A percentile compares a stretch with the other conserved stretches of the same genome.
Evolutionary conservation across 2,113 vertebrate genomes (phyloP).

Genomic region (Clarias batrachus): DNA sequence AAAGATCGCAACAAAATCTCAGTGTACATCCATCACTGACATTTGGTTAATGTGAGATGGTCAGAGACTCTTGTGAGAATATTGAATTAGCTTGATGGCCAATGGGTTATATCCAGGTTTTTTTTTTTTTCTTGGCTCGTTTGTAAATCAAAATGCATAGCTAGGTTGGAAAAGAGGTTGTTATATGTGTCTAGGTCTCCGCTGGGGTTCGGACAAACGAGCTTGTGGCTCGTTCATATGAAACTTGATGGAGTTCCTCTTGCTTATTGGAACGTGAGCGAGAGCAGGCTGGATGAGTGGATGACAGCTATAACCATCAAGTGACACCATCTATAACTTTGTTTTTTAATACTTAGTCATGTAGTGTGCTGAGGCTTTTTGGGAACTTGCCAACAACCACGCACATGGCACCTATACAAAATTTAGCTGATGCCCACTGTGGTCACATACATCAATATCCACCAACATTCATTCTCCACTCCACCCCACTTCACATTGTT

Average conservation of each 20-base stretch:
- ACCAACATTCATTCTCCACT: neutral
- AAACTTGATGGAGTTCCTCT: neutral
- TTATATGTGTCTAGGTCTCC: neutral
- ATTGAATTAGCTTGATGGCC: neutral
- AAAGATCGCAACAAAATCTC: conserved; percentile 16
- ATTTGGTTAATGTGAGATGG: conserved; percentile 21
- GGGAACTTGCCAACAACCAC: neutral
- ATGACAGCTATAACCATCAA: neutral
- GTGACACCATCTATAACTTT: neutral
- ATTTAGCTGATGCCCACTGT: neutral
- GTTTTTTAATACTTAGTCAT: neutral
- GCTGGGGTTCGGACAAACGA: neutral
- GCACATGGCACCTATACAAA: neutral
- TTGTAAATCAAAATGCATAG: neutral
- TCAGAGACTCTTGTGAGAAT: conserved; percentile 26
- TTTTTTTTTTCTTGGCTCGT: conserved; percentile 10
- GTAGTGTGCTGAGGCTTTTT: too few species aligned
- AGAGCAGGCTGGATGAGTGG: neutral
- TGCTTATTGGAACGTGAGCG: neutral
- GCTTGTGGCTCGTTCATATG: neutral
- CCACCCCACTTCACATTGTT: neutral
- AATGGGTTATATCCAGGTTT: neutral
- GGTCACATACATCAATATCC: neutral
- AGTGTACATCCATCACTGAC: conserved; percentile 21
- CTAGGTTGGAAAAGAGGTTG: neutral